Base-by-base conservation (phyloP, 2,113 vertebrate genomes). In the Nannobrachium achirus region DNA sequence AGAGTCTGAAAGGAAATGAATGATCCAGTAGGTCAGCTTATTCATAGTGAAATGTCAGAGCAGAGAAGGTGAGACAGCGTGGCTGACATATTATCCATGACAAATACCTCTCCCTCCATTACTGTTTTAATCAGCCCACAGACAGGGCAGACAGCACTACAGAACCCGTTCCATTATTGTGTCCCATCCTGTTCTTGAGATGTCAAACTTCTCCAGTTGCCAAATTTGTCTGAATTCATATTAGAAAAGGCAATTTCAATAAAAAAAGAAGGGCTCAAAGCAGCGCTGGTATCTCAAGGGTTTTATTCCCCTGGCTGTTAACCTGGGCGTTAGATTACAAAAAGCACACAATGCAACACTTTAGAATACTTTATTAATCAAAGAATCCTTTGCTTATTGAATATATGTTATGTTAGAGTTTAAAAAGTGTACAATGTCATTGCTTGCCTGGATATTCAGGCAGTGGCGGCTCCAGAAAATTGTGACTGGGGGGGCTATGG, bases 21-120 rank as follows among this genome's bases (percentile, higher is more conserved):
- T 33, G 25, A 33, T 33, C 16, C 8, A 10, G 44, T 0, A 14
- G 56, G 68, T 59, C 42, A 16, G 16, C 18, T 55, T 48, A 38
- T 73, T 83, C 58, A 59, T 25, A 52, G 60, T 67, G 58, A 84
- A 84, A 78, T 78, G 78, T 78, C 82, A 70, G 75, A 62, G 73
- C 72, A 76, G 49, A 1, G 13, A 33, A 56, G 77, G 56, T 59
- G 56, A 76, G 15, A 14, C 13, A 1, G 15, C 16, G 49, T 33
- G 3, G 11, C 5, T 10, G 75, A 55, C 10, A 33, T 62, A 60
- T 73, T 62, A 60, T 73, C 65, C 38, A 8, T 1, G n/a, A 69
- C 63, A 51, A 20, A 63, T 10, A 16, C 10, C 33, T 25, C 20
- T 25, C 1, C 53, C 39, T 79, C 3, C n/a, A 42, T n/a, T 55